Base-by-base conservation (phyloP, 92 coral and sea anemone species). In the Zoanthus solanderi region DNA sequence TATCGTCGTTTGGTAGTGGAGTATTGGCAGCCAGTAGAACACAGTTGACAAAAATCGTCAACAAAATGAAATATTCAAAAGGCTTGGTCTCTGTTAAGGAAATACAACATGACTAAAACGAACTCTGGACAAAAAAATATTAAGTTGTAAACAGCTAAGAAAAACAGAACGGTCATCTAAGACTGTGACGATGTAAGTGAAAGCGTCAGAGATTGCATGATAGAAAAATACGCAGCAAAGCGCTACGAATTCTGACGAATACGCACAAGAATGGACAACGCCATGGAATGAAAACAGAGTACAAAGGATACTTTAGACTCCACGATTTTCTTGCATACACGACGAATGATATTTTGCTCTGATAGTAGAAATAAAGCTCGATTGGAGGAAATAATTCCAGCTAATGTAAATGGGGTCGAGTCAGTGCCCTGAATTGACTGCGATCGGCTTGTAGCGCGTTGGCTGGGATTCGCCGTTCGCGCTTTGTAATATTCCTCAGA, bases 31-130 rank as follows among this genome's bases (percentile, higher is more conserved):
- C 99, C 74, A 97, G 93, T 50, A 97, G 95, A 78, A 97, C 91
- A 91, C 99, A 97, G 89, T 97, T 97, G 90, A 96, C 98, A 87
- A 97, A 96, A 90, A 97, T 97, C 79, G 99, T 97, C 96, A 92
- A 85, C 88, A 97, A 92, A 90, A 97, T 97, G 90, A 95, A 95
- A 94, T 97, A 97, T 92, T 97, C 99, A 78, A 78, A 78, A 78
- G 84, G 84, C 84, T 78, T 78, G 84, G 84, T 78, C 84, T 78
- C 84, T 78, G 84, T 78, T 78, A 78, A 78, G 84, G 84, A 58
- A 78, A 53, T 53, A 77, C 66, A 78, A 14, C 84, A 78, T 48
- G 71, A 16, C 37, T 17, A 78, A 78, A 78, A 58, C 72, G 84
- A 78, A 78, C 32, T 78, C 84, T 78, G 72, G 72, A 78, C 84